Evolutionary conservation across 37 sponge, comb jelly and placozoan genomes (phyloP), one percentile per base, ranked within the genome.

Genomic region (Bolinopsis microptera): DNA sequence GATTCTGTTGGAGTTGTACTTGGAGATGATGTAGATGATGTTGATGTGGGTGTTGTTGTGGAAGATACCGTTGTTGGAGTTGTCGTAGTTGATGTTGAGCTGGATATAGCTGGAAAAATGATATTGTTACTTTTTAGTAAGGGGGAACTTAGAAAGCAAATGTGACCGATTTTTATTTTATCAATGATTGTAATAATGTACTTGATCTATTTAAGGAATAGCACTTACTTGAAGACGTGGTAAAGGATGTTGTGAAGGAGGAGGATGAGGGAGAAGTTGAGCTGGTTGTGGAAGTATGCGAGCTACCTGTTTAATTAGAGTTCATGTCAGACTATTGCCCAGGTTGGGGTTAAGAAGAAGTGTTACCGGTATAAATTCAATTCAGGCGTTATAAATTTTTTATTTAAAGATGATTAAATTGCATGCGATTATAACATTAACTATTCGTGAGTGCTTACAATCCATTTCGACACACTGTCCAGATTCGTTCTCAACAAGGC

Each of bases 401-500:
- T n/a, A n/a, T n/a, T n/a, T n/a, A n/a, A n/a, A n/a, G n/a, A n/a
- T n/a, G n/a, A n/a, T n/a, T n/a, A n/a, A n/a, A n/a, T n/a, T n/a
- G n/a, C n/a, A n/a, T n/a, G n/a, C n/a, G n/a, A n/a, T n/a, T n/a
- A n/a, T n/a, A n/a, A n/a, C n/a, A n/a, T n/a, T n/a, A n/a, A n/a
- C n/a, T n/a, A n/a, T n/a, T n/a, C n/a, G n/a, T n/a, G n/a, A n/a
- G 24, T 32, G 33, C 80, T 77, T 35, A 77, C 80, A 77, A 3
- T 27, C 32, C 21, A 77, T 77, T 77, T 77, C 90, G 16, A 86
- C 61, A 23, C 90, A 86, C 61, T 86, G 41, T 39, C 90, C 90
- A 0, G 9, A 18, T 5, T 34, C 35, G 31, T 86, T 41, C 61
- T 86, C 90, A 0, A 39, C 27, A 9, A 86, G 90, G 23, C 90